A percentile compares a stretch with the other conserved stretches of the same genome.
Evolutionary conservation across 2,888 invertebrate genomes (phyloP).

Genomic region (Eupeodes luniger): DNA sequence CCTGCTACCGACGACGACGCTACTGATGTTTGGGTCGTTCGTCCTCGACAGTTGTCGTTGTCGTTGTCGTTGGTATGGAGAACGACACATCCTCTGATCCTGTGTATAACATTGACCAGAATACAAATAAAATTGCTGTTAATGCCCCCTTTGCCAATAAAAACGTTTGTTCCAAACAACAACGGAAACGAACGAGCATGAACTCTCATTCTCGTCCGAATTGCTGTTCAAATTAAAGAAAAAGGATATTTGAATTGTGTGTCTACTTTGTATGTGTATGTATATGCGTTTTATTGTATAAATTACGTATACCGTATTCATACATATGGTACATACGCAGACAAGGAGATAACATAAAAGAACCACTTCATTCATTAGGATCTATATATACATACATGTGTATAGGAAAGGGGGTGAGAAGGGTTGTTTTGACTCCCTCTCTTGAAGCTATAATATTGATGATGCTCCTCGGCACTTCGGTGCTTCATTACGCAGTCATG

Average conservation of each 20-base stretch:
- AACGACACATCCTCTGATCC: constrained; percentile 27
- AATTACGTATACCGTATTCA: too few relatives aligned
- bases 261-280: not conserved
- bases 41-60: not conserved
- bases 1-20: constrained; percentile 12
- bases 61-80: not conserved
- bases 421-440: constrained; percentile 18
- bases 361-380: constrained; percentile 27
- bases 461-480: constrained; percentile 60
- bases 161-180: constrained; percentile 59
- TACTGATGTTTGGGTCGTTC: not conserved
- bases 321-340: not conserved
- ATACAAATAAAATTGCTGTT: constrained; percentile 53
- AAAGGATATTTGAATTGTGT: constrained; percentile 64
- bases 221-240: constrained; percentile 73
- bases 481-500: constrained; percentile 69
- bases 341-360: constrained; percentile 36
- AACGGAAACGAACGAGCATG: constrained; percentile 39
- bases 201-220: constrained; percentile 31
- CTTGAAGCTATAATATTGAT: constrained; percentile 58
- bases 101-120: constrained; percentile 34
- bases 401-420: not conserved
- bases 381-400: not conserved
- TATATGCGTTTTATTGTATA: not conserved
- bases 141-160: constrained; percentile 43